These are phyloP conservation scores for Drosophila neoperkinsi DNA, from an alignment of 2,888 invertebrate species.

Conservation along the genomic window DNA sequence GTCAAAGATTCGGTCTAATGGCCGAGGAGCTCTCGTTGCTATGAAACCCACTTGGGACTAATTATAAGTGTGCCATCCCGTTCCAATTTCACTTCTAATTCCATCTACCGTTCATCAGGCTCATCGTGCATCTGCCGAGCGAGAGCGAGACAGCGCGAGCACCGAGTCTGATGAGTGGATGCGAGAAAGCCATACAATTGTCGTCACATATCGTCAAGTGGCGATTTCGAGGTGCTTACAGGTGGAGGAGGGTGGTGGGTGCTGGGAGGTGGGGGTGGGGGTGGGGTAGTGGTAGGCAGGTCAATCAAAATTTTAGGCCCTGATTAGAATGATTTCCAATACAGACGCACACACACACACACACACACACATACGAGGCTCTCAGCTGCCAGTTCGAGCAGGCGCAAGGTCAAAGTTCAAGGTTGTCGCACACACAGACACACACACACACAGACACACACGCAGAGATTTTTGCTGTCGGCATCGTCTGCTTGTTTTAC, in stretches of 20 bases:
- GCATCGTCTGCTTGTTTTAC: slow-evolving; percentile 9
- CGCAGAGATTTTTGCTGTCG: slow-evolving; percentile 2
- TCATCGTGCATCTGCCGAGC: slow-evolving; percentile 15
- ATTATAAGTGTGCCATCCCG: slow-evolving; percentile 68
- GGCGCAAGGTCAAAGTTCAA: slow-evolving; percentile 76
- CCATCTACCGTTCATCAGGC: slow-evolving; percentile 44
- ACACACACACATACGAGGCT: slow-evolving; percentile 3
- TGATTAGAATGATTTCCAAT: slow-evolving; percentile 64
- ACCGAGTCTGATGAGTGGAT: neutral
- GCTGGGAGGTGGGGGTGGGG: neutral
- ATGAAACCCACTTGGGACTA: slow-evolving; percentile 76
- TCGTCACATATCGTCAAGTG: slow-evolving; percentile 62
- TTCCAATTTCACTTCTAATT: slow-evolving; percentile 39
- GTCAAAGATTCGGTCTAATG: slow-evolving; percentile 41
- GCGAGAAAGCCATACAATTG: slow-evolving; percentile 30
- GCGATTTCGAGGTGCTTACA: slow-evolving; percentile 6
- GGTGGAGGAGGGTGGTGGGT: neutral
- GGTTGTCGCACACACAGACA: slow-evolving; percentile 54
- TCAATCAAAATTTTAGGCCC: slow-evolving; percentile 76
- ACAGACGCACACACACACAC: slow-evolving; percentile 1
- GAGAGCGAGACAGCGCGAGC: neutral
- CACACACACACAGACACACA: neutral
- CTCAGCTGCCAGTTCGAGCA: slow-evolving; percentile 15
- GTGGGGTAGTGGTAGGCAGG: slow-evolving; percentile 31
- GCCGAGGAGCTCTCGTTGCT: slow-evolving; percentile 64